A percentile compares a stretch with the other conserved stretches of the same genome.
phyloP scores from a whole-genome alignment of 2,113 vertebrate species.

The Meleagris gallopavo region DNA sequence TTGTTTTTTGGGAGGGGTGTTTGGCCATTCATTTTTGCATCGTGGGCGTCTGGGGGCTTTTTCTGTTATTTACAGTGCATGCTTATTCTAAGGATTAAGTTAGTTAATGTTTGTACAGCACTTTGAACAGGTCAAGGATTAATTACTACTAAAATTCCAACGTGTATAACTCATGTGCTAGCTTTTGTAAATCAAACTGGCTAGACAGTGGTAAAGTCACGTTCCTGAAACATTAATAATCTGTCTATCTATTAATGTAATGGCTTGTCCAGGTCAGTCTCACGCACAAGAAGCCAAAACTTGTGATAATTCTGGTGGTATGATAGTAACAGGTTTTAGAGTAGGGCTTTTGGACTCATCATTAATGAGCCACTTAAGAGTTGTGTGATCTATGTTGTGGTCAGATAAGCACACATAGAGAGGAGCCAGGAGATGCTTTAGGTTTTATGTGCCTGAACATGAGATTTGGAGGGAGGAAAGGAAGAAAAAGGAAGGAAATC shows the following conservation, averaged over 20 bases:
- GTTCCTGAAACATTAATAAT: conserved; percentile 55
- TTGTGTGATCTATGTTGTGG: neutral
- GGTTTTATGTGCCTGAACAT: neutral
- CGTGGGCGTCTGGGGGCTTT: neutral
- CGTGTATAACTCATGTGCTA: conserved; percentile 30
- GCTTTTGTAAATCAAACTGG: conserved; percentile 6
- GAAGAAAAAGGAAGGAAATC: neutral
- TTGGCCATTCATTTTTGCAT: neutral
- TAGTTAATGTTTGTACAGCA: conserved; percentile 59
- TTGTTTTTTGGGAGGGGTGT: neutral
- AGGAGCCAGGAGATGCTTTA: neutral
- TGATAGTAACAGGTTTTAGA: neutral
- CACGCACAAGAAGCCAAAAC: neutral
- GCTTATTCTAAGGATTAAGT: conserved; percentile 45
- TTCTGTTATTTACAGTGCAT: neutral
- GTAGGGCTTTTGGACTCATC: neutral
- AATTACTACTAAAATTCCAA: conserved; percentile 65
- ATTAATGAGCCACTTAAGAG: neutral
- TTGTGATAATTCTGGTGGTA: neutral
- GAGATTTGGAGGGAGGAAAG: neutral
- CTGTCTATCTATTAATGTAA: neutral
- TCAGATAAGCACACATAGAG: neutral
- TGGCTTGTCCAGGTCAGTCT: neutral
- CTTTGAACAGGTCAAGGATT: conserved; percentile 50
- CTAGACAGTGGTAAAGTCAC: conserved; percentile 50